These are phyloP conservation scores for Dolichoris vasculosae DNA, from an alignment of 1,140 invertebrate genomes.

Conservation along the genomic window DNA sequence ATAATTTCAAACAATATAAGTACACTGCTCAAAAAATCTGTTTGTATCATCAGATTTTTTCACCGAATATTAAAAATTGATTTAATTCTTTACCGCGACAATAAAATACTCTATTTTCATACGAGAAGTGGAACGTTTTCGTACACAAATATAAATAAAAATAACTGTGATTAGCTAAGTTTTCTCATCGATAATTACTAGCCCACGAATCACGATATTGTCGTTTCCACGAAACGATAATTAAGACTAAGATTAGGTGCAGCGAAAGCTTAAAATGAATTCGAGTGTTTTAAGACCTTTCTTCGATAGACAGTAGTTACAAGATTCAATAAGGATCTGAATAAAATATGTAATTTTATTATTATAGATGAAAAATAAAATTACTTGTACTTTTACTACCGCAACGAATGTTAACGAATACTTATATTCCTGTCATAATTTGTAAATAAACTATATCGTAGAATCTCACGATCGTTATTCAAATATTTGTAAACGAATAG, in stretches of 20 bases:
- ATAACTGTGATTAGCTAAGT: conserved; percentile 20
- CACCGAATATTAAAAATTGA: background rate
- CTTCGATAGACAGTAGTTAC: background rate
- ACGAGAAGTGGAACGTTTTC: background rate
- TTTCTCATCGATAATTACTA: conserved; percentile 27
- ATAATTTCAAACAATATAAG: background rate
- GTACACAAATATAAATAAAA: background rate
- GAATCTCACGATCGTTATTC: background rate
- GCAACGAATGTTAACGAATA: no score
- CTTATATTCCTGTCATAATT: no score
- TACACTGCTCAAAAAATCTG: background rate
- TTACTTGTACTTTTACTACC: no score
- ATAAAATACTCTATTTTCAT: background rate
- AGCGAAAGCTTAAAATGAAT: conserved; percentile 9
- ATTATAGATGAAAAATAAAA: no score
- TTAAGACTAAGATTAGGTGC: conserved; percentile 29
- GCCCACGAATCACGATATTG: background rate
- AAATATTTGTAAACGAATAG: background rate
- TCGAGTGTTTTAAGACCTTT: background rate
- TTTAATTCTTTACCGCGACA: background rate
- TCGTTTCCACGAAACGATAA: conserved; percentile 32
- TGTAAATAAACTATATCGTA: background rate
- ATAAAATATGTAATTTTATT: background rate
- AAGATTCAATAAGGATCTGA: background rate
- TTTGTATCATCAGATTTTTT: background rate